Evolutionary conservation across 64 coral and sea anemone genomes (phyloP).

Genomic region (Pocillopora verrucosa): DNA sequence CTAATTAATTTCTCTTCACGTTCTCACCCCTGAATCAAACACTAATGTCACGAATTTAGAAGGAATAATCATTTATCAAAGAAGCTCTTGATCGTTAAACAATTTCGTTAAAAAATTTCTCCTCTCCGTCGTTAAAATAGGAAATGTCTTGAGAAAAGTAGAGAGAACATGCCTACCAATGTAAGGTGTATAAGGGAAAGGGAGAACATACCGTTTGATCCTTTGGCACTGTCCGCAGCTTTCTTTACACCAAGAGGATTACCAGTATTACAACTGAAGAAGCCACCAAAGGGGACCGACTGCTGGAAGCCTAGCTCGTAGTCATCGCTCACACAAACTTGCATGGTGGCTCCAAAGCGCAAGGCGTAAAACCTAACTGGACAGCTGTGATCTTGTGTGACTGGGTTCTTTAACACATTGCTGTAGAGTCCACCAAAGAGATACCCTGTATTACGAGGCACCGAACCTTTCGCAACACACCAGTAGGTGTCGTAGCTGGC

Average conservation of each 20-base stretch:
- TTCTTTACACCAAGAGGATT: slow-evolving; percentile 55
- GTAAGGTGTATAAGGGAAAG: not conserved
- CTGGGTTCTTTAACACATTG: slow-evolving; percentile 42
- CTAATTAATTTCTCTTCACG: no score
- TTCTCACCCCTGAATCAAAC: no score
- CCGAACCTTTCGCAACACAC: slow-evolving; percentile 69
- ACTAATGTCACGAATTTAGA: no score
- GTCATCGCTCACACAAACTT: slow-evolving; percentile 93
- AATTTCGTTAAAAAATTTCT: no score
- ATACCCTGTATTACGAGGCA: slow-evolving; percentile 69
- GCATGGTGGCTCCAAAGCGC: slow-evolving; percentile 83
- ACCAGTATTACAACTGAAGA: slow-evolving; percentile 79
- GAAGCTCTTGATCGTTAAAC: no score
- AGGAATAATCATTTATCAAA: no score
- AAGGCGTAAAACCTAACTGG: slow-evolving; percentile 86
- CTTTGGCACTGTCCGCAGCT: not conserved
- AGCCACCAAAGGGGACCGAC: slow-evolving; percentile 82
- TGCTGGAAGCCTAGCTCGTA: slow-evolving; percentile 70
- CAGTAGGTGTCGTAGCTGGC: slow-evolving; percentile 64
- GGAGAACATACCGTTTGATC: not conserved
- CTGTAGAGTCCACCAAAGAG: slow-evolving; percentile 95
- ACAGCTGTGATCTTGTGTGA: slow-evolving; percentile 59
- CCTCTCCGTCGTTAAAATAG: no score
- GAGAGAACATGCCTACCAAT: not conserved
- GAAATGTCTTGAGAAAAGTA: no score